Evolutionary conservation across 2,113 vertebrate species (phyloP).

Genomic region (Cryptomyrus ogoouensis): DNA sequence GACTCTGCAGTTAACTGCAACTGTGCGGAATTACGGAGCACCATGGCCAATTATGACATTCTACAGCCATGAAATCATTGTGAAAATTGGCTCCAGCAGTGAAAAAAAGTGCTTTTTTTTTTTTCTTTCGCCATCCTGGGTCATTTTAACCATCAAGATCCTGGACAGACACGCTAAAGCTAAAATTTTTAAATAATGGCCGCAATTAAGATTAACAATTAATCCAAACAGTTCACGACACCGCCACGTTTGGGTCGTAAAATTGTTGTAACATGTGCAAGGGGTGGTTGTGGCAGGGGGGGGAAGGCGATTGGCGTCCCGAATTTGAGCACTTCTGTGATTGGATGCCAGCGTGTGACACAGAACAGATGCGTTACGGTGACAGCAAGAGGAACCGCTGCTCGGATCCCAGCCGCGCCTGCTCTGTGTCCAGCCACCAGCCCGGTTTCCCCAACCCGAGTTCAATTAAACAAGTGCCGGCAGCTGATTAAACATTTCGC

Average conservation of each 20-base stretch:
- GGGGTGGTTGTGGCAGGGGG: neutral
- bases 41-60: conserved; percentile 58
- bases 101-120: conserved; percentile 30
- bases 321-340: neutral
- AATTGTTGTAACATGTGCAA: conserved; percentile 40
- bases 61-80: conserved; percentile 64
- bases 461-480: conserved; percentile 20
- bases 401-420: neutral
- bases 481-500: conserved; percentile 16
- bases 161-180: conserved; percentile 49
- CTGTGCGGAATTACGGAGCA: neutral
- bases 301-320: neutral
- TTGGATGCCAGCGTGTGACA: conserved; percentile 1
- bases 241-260: conserved; percentile 48
- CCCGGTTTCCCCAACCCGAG: neutral
- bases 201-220: conserved; percentile 62
- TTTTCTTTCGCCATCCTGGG: conserved; percentile 46
- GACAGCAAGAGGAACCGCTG: conserved; percentile 9
- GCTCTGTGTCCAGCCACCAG: neutral
- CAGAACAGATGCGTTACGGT: neutral
- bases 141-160: conserved; percentile 47
- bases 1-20: conserved; percentile 35
- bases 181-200: conserved; percentile 51
- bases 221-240: conserved; percentile 59
- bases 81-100: conserved; percentile 63